Evolutionary conservation across 2,113 vertebrate species (phyloP), one percentile per base, ranked within the genome.

Genomic region (Pedetes capensis): DNA sequence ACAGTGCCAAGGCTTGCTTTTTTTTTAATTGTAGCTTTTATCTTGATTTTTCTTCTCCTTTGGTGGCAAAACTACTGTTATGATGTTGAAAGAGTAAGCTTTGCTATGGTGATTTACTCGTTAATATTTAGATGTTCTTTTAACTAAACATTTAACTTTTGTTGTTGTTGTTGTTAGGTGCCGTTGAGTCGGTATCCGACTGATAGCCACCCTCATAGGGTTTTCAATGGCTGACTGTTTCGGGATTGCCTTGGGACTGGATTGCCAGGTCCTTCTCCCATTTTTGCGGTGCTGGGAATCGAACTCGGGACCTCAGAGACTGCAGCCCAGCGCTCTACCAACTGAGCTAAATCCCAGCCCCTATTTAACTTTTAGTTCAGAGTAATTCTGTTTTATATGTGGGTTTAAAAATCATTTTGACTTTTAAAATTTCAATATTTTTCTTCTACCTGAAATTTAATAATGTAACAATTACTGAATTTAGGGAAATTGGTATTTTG

Each of bases 381-480:
- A 81, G 34, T 10, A 91, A 29, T 34, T 93, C 8, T 94, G 5
- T 93, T 93, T 87, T 85, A 25, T 80, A 71, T 94, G 23, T 75
- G n/a, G 37, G 18, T 82, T 95, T 95, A 68, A 49, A 84, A 55
- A 86, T 78, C 59, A 75, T 49, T 85, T 87, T 95, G n/a, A 71
- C 53, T 93, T 22, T 74, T 63, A 93, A 91, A 32, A 93, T 95
- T 63, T 94, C 6, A 87, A 1, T 82, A 72, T 32, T 95, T 91
- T 93, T 68, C 53, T 81, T 95, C 89, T 47, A 51, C 4, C 53
- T 92, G 49, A 92, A 95, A 92, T 92, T 93, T 80, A 96, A 72
- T 93, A 95, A 84, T 76, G 64, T 91, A 86, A 42, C 69, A 83
- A 66, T 84, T 90, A 92, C 61, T 80, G 79, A 92, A 94, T 89